phyloP scores from a whole-genome alignment of 2,113 vertebrate genomes.

The Columbina picui region DNA sequence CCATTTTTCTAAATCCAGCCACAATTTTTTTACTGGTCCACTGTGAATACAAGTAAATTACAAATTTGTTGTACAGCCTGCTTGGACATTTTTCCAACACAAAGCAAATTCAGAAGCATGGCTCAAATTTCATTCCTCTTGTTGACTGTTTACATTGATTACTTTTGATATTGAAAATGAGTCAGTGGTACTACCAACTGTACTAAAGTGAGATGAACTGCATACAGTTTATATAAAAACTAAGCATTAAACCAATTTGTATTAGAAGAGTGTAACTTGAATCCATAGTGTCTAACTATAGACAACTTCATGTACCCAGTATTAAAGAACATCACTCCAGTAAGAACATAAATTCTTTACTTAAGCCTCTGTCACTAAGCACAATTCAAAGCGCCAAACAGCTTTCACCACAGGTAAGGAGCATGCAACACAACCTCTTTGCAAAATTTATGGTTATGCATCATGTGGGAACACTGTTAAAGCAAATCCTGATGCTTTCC shows the following conservation, averaged over 20 bases:
- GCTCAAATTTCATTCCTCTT: not conserved
- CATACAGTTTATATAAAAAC: not conserved
- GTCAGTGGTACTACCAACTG: not conserved
- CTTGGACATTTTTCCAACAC: not conserved
- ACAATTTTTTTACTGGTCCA: not conserved
- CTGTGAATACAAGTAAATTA: not conserved
- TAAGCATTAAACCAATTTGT: not conserved
- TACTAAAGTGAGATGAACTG: not conserved
- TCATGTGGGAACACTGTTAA: not conserved
- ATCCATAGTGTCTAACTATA: not conserved
- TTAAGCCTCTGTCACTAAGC: not conserved
- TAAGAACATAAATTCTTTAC: not conserved
- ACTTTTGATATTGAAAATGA: not conserved
- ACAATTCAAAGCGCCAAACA: not conserved
- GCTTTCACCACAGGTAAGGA: not conserved
- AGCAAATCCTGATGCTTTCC: not conserved
- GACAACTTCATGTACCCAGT: not conserved
- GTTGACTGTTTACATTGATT: not conserved
- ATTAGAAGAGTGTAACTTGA: not conserved
- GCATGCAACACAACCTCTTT: not conserved
- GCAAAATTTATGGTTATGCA: not conserved
- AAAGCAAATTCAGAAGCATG: not conserved
- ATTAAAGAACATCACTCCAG: not conserved
- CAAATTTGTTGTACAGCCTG: not conserved
- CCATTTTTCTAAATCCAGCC: not conserved